Evolutionary conservation across 2,888 invertebrate species (phyloP).

Genomic region (Hedya salicella): DNA sequence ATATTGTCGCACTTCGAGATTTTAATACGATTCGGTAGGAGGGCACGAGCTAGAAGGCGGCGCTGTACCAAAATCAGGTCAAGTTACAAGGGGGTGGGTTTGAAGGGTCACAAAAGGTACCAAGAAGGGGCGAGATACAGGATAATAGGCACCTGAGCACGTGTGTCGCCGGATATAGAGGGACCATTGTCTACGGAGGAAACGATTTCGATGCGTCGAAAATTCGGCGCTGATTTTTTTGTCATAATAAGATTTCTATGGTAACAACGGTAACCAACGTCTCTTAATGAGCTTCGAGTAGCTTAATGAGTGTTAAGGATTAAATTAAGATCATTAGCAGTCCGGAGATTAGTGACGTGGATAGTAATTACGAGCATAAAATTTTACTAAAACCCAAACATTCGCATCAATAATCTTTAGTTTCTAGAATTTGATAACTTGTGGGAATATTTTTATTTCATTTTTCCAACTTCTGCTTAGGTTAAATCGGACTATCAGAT

Average conservation of each 20-base stretch:
- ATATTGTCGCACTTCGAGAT: conserved; percentile 51
- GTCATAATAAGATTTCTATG: conserved; percentile 40
- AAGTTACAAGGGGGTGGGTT: conserved; percentile 77
- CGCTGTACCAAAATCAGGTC: conserved; percentile 71
- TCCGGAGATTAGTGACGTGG: conserved; percentile 9
- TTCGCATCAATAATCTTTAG: conserved; percentile 13
- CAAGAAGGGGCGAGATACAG: conserved; percentile 61
- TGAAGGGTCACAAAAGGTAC: conserved; percentile 67
- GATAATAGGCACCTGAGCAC: conserved; percentile 84
- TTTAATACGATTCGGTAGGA: conserved; percentile 69
- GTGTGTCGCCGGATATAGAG: conserved; percentile 81
- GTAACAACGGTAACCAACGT: conserved; percentile 33
- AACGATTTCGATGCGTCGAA: conserved; percentile 78
- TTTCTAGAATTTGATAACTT: not conserved
- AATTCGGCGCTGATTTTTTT: conserved; percentile 76
- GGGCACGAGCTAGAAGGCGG: conserved; percentile 79
- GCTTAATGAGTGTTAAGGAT: conserved; percentile 33
- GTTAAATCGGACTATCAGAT: too few species aligned
- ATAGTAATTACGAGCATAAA: not conserved
- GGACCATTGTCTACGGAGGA: conserved; percentile 81
- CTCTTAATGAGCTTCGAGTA: conserved; percentile 23
- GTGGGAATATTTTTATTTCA: not conserved
- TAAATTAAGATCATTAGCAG: conserved; percentile 29
- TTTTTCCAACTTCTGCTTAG: too few species aligned
- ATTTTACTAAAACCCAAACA: not conserved